Percentiles rank a stretch among this genome's conserved stretches.
phyloP scores from a whole-genome alignment of 2,888 invertebrate genomes.

The Dicranocentrus wangi region DNA sequence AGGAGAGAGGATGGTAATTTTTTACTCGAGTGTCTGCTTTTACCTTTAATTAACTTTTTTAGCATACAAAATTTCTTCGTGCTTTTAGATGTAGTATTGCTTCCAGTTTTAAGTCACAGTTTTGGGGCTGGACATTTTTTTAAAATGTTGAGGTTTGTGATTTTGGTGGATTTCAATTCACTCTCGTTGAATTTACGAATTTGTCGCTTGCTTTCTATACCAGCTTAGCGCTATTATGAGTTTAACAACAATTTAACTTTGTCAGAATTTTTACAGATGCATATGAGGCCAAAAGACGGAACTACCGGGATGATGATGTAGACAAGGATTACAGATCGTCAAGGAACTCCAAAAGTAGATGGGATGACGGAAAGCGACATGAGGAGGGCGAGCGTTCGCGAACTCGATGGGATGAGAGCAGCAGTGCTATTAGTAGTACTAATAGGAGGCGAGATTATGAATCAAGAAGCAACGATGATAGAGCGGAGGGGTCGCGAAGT shows the following conservation, averaged over 20 bases:
- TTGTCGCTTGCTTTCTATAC: neutral
- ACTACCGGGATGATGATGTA: neutral
- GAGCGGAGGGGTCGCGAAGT: neutral
- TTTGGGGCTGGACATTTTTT: too few species aligned
- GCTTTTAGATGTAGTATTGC: too few species aligned
- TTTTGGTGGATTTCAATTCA: too few species aligned
- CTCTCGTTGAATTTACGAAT: too few species aligned
- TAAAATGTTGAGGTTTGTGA: too few species aligned
- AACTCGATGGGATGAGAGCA: constrained; percentile 40
- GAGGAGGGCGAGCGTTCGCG: neutral
- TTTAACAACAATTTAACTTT: constrained; percentile 50
- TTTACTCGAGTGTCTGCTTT: neutral
- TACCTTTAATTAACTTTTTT: too few species aligned
- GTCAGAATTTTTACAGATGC: constrained; percentile 53
- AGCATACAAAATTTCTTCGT: too few species aligned
- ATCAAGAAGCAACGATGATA: neutral
- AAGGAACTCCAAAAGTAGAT: constrained; percentile 23
- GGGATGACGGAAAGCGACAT: constrained; percentile 21
- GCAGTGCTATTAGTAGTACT: neutral
- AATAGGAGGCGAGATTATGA: constrained; percentile 9
- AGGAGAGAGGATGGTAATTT: constrained; percentile 22
- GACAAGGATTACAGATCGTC: constrained; percentile 7
- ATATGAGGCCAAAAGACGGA: constrained; percentile 33
- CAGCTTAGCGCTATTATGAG: neutral
- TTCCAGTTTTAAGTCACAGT: too few species aligned